phyloP scores from a whole-genome alignment of 2,113 vertebrate species.

The Pelecanus crispus region DNA sequence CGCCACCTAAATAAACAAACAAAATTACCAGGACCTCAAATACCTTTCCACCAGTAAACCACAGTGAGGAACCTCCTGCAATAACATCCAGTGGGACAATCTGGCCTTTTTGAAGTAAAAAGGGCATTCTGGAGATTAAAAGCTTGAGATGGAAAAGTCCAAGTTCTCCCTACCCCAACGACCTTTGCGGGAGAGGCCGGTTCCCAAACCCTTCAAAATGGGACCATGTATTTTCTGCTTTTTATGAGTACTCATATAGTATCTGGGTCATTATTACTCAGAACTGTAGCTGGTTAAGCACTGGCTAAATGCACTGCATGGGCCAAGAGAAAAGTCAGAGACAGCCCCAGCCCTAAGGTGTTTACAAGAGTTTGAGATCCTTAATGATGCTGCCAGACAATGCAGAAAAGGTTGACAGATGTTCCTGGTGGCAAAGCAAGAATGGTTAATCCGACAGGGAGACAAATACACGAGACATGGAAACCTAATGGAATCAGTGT shows the following conservation, averaged over 20 bases:
- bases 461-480: neutral
- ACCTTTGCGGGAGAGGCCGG: neutral
- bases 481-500: neutral
- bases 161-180: neutral
- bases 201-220: neutral
- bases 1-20: neutral
- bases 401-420: constrained; percentile 12
- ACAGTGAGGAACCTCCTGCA: neutral
- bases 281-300: neutral
- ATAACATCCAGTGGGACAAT: neutral
- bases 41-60: neutral
- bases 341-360: neutral
- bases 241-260: neutral
- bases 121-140: neutral
- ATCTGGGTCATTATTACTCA: neutral
- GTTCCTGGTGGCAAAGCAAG: neutral
- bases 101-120: neutral
- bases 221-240: neutral
- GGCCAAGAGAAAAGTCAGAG: neutral
- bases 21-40: neutral
- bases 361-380: neutral
- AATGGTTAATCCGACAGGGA: constrained; percentile 32
- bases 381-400: constrained; percentile 47
- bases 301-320: neutral
- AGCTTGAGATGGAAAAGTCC: neutral